phyloP scores from a whole-genome alignment of 2,888 invertebrate species.

The Barypeithes pellucidus region DNA sequence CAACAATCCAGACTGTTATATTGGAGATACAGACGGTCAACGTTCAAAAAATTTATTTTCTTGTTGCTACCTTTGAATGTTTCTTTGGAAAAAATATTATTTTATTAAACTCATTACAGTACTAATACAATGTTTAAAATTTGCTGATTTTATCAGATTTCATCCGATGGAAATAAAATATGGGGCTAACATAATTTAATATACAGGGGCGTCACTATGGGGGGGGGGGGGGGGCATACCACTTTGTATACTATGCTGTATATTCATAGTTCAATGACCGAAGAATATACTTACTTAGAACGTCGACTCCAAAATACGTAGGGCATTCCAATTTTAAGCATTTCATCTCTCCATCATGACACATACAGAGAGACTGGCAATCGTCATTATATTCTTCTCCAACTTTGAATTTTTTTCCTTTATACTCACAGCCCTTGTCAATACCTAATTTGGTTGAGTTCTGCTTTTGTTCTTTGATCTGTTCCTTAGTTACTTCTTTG shows the following conservation, averaged over 20 bases:
- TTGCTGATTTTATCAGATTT: no score
- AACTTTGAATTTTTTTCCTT: conserved; percentile 66
- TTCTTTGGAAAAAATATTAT: no score
- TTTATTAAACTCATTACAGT: no score
- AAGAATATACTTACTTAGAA: conserved; percentile 70
- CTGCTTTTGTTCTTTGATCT: conserved; percentile 25
- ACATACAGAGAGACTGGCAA: conserved; percentile 86
- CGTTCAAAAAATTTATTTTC: no score
- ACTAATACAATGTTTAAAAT: no score
- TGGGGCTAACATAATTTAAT: no score
- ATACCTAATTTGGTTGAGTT: conserved; percentile 52
- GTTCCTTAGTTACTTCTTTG: conserved; percentile 14
- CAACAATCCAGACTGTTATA: no score
- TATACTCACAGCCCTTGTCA: conserved; percentile 64
- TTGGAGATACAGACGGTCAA: no score
- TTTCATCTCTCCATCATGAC: conserved; percentile 80
- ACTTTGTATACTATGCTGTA: not conserved
- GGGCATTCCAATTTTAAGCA: conserved; percentile 89
- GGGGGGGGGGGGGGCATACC: no score
- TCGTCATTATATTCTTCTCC: conserved; percentile 88
- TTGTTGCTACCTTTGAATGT: no score
- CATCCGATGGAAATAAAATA: no score
- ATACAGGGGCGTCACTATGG: no score
- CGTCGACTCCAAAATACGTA: conserved; percentile 88
- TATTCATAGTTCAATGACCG: not conserved